Percentiles rank a stretch among this genome's conserved stretches.
Evolutionary conservation across 2,113 vertebrate species (phyloP).

Genomic region (Podilymbus podiceps): DNA sequence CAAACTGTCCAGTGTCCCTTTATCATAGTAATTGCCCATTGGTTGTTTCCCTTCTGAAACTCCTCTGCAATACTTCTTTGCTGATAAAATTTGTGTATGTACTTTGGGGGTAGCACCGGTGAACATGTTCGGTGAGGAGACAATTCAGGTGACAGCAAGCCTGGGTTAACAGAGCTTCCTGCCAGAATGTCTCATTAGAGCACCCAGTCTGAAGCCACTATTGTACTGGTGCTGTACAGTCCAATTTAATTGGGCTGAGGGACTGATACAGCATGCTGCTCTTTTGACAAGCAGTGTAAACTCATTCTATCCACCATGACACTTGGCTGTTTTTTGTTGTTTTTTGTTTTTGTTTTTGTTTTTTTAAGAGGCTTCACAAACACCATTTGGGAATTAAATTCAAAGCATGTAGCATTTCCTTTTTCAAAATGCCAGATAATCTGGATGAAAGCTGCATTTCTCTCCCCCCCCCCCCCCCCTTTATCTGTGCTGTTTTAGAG

Average conservation of each 20-base stretch:
- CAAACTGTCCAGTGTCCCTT: neutral
- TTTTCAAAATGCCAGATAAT: neutral
- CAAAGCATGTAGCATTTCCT: neutral
- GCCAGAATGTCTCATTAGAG: constrained; percentile 62
- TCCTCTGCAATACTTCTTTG: neutral
- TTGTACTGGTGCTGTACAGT: neutral
- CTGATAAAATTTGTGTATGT: neutral
- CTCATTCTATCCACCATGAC: constrained; percentile 60
- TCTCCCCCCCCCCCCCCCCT: rapidly evolving
- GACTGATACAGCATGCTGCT: constrained; percentile 42
- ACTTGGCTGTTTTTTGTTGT: neutral
- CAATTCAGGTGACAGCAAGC: neutral
- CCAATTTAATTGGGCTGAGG: constrained; percentile 68
- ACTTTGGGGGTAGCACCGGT: neutral
- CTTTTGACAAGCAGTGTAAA: constrained; percentile 58
- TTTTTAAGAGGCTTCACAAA: neutral
- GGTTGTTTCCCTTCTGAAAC: neutral
- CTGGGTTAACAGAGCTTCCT: neutral
- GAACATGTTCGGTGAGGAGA: neutral
- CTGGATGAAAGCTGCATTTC: neutral
- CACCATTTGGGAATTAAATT: constrained; percentile 34
- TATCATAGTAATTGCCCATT: neutral
- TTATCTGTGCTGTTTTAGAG: neutral
- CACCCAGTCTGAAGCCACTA: neutral
- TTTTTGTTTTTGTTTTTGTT: neutral